Evolutionary conservation across 2,888 invertebrate species (phyloP).

Genomic region (Diadegma fenestrale): DNA sequence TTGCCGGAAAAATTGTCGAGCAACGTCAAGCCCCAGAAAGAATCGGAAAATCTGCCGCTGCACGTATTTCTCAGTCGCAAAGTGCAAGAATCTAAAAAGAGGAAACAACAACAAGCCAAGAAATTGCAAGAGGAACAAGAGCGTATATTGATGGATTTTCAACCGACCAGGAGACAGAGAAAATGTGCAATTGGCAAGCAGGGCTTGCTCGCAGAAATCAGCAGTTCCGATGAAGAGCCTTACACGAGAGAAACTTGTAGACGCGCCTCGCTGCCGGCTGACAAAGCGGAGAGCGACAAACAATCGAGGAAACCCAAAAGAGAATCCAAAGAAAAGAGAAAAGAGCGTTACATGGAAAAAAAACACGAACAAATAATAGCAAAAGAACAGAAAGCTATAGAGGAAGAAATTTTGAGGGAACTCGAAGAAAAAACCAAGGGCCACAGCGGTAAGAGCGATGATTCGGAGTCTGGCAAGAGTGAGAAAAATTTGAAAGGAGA

Average conservation of each 20-base stretch:
- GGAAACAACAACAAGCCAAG: constrained; percentile 79
- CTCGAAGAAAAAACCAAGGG: constrained; percentile 80
- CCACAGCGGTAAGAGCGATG: constrained; percentile 61
- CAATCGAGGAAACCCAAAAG: constrained; percentile 76
- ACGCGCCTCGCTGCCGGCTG: constrained; percentile 51
- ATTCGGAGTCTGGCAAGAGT: constrained; percentile 58
- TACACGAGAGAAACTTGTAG: constrained; percentile 71
- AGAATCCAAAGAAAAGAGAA: constrained; percentile 82
- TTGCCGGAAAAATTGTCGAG: constrained; percentile 83
- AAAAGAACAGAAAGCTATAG: constrained; percentile 83
- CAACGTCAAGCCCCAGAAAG: constrained; percentile 80
- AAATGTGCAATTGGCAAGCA: constrained; percentile 93
- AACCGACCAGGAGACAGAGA: constrained; percentile 86
- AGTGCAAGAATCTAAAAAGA: constrained; percentile 82
- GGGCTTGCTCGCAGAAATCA: constrained; percentile 90
- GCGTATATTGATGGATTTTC: constrained; percentile 77
- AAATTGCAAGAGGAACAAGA: constrained; percentile 75
- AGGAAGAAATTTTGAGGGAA: constrained; percentile 82
- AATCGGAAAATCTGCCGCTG: constrained; percentile 81
- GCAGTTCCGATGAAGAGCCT: constrained; percentile 82
- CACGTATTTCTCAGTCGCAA: constrained; percentile 82
- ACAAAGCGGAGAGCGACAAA: constrained; percentile 76
- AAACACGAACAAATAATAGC: constrained; percentile 83
- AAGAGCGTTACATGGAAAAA: constrained; percentile 82
- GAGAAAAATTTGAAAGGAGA: constrained; percentile 60